Evolutionary conservation across 2,797 vertebrate species (phyloP).

Genomic region (Eptatretus atami): DNA sequence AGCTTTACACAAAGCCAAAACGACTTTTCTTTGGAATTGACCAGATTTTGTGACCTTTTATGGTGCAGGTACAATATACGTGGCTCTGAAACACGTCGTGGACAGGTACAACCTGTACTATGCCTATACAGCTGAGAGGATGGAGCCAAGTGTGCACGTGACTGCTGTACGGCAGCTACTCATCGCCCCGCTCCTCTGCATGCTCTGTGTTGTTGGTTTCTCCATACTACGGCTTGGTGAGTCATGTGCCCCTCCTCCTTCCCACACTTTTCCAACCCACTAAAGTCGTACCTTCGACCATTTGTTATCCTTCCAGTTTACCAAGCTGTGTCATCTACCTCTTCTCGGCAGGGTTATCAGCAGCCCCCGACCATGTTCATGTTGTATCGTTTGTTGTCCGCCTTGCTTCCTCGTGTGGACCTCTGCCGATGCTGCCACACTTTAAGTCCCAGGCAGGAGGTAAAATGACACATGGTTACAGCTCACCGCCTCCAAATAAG

Average conservation of each 20-base stretch:
- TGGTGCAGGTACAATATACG: constrained; percentile 68
- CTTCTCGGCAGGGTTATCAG: too few relatives aligned
- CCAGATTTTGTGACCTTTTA: background rate
- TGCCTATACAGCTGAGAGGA: constrained; percentile 69
- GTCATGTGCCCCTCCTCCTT: constrained; percentile 6
- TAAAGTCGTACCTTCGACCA: too few relatives aligned
- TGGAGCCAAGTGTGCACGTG: constrained; percentile 95
- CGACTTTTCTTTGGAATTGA: background rate
- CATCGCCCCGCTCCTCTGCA: constrained; percentile 78
- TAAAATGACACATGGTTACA: too few relatives aligned
- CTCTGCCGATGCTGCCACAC: too few relatives aligned
- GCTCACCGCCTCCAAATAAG: too few relatives aligned
- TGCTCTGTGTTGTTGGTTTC: constrained; percentile 97
- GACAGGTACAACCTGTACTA: constrained; percentile 97
- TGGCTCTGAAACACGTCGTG: constrained; percentile 77
- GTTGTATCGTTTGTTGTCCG: too few relatives aligned
- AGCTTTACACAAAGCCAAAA: background rate
- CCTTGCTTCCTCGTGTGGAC: too few relatives aligned
- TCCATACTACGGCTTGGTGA: constrained; percentile 56
- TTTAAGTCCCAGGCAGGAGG: too few relatives aligned
- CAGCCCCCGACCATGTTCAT: too few relatives aligned
- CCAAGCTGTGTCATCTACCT: too few relatives aligned
- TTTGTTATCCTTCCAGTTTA: too few relatives aligned
- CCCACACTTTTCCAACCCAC: too few relatives aligned
- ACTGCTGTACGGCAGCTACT: constrained; percentile 92